A percentile compares a stretch with the other conserved stretches of the same genome.
Evolutionary conservation across 2,888 invertebrate genomes (phyloP).

Genomic region (Drosophila nr. perissopoda): DNA sequence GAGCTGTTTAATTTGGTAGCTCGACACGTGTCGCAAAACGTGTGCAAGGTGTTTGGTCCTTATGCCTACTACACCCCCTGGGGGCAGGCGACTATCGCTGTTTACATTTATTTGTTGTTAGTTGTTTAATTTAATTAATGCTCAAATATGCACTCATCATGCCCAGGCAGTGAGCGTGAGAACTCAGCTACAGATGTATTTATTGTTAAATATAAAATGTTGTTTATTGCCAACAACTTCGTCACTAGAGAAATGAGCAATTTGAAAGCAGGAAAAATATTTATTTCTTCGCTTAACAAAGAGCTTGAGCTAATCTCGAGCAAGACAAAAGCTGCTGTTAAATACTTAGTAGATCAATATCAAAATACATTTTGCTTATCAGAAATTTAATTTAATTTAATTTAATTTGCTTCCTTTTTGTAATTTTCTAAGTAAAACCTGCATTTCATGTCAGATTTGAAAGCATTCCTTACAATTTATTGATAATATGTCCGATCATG

Average conservation of each 20-base stretch:
- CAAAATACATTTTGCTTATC: neutral
- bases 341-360: neutral
- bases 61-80: conserved; percentile 15
- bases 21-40: conserved; percentile 64
- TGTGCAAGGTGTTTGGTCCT: conserved; percentile 50
- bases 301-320: too few relatives aligned
- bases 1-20: conserved; percentile 75
- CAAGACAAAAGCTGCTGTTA: neutral
- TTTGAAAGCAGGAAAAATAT: neutral
- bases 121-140: conserved; percentile 77
- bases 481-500: too few relatives aligned
- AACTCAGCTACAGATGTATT: conserved; percentile 21
- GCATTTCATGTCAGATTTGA: too few relatives aligned
- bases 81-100: conserved; percentile 31
- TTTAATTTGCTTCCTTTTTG: too few relatives aligned
- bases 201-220: neutral
- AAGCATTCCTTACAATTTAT: too few relatives aligned
- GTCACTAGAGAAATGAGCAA: neutral
- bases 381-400: too few relatives aligned
- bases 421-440: too few relatives aligned
- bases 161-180: conserved; percentile 53
- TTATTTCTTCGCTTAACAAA: too few relatives aligned
- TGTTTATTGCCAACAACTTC: neutral
- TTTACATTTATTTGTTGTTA: conserved; percentile 76
- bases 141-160: conserved; percentile 49